phyloP scores from a whole-genome alignment of 2,888 invertebrate species.

The Oasisia sp. region DNA sequence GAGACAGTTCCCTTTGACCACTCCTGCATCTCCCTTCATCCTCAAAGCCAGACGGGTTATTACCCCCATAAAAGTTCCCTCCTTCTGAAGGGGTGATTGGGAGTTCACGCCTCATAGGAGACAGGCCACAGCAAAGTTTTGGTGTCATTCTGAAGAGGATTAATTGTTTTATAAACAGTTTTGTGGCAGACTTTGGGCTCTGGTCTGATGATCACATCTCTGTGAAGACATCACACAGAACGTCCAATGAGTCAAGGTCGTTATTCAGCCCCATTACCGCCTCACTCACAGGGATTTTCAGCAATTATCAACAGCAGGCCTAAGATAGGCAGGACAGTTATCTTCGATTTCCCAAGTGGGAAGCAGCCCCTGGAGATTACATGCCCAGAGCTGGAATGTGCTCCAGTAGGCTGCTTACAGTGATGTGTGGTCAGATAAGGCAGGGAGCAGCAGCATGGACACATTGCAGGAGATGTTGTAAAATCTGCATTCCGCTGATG shows the following conservation, averaged over 20 bases:
- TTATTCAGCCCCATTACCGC: background rate
- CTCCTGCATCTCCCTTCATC: background rate
- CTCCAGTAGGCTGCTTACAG: background rate
- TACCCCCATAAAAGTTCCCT: background rate
- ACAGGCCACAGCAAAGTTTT: background rate
- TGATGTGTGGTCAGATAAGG: background rate
- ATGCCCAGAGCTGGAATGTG: background rate
- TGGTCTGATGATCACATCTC: background rate
- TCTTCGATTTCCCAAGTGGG: background rate
- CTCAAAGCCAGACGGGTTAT: background rate
- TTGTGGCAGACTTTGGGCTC: background rate
- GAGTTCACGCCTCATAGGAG: background rate
- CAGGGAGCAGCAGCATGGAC: background rate
- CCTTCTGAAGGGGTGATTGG: background rate
- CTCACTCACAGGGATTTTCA: background rate
- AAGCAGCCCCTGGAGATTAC: background rate
- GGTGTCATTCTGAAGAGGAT: background rate
- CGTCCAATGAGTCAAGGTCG: background rate
- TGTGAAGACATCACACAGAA: background rate
- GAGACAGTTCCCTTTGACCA: background rate
- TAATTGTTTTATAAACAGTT: background rate
- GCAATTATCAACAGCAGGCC: conserved; percentile 6
- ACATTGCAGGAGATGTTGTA: background rate
- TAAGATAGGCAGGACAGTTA: background rate
- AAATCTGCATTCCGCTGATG: background rate